Conservation (phyloP, 2,113 vertebrate genomes). For the Ictalurus punctatus region DNA sequence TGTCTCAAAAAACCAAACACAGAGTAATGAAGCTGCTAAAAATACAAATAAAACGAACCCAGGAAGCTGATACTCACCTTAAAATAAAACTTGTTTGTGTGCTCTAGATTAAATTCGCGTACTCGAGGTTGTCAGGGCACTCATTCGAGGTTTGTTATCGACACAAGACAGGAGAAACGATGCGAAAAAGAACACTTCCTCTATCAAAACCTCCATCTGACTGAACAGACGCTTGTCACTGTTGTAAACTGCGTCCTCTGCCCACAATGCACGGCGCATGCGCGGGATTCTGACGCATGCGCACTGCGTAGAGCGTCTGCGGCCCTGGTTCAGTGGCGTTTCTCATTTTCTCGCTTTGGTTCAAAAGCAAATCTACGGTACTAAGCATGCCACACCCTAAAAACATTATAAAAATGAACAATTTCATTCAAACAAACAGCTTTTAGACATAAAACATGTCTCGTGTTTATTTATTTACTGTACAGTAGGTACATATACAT, state of each 20-base stretch:
- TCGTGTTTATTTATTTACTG: background rate
- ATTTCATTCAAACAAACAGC: background rate
- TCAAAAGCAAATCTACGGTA: background rate
- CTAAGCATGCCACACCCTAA: background rate
- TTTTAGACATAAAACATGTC: background rate
- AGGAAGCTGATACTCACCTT: conserved; percentile 9
- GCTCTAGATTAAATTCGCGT: no score
- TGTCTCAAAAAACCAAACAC: background rate
- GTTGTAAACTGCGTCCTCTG: background rate
- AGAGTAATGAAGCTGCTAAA: background rate
- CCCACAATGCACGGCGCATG: background rate
- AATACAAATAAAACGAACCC: background rate
- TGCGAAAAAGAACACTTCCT: background rate
- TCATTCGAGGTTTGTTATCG: background rate
- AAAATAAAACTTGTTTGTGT: background rate
- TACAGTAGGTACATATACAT: background rate
- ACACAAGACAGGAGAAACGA: background rate
- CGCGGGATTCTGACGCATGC: background rate
- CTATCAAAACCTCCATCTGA: conserved; percentile 7
- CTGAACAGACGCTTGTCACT: background rate
- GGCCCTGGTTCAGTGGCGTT: no score
- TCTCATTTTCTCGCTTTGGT: background rate
- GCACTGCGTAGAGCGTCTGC: background rate
- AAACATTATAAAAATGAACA: background rate
- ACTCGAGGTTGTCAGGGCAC: background rate